Percentiles rank a stretch among this genome's conserved stretches.
phyloP scores from a whole-genome alignment of 2,113 vertebrate genomes.

The Coptodon bakossiorum region DNA sequence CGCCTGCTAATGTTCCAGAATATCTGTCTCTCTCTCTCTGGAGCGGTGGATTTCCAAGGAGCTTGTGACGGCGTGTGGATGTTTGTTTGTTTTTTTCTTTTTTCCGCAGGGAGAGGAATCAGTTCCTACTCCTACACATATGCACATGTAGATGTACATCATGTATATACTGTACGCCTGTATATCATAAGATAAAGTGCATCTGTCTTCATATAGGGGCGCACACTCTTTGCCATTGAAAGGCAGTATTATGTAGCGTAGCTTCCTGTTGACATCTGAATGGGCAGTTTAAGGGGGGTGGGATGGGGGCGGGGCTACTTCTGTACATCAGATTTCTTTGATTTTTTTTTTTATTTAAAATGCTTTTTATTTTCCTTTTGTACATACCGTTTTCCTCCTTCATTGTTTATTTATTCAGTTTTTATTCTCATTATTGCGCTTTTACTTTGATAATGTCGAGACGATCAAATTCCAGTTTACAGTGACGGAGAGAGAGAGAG shows the following conservation, averaged over 20 bases:
- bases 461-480: slow-evolving; percentile 35
- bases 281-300: background rate
- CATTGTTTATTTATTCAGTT: slow-evolving; percentile 45
- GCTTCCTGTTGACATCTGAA: slow-evolving; percentile 24
- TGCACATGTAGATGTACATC: slow-evolving; percentile 42
- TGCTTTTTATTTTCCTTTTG: slow-evolving; percentile 22
- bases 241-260: slow-evolving; percentile 75
- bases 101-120: background rate
- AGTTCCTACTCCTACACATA: slow-evolving; percentile 27
- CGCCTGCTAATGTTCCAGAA: slow-evolving; percentile 15
- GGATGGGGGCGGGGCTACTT: slow-evolving; percentile 25
- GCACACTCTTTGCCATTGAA: slow-evolving; percentile 46
- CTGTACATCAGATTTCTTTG: slow-evolving; percentile 54
- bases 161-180: slow-evolving; percentile 59
- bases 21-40: background rate
- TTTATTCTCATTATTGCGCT: slow-evolving; percentile 26
- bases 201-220: slow-evolving; percentile 43
- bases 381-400: slow-evolving; percentile 52
- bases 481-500: slow-evolving; percentile 9
- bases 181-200: slow-evolving; percentile 46
- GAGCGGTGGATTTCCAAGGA: background rate
- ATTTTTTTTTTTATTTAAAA: slow-evolving; percentile 6
- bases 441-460: slow-evolving; percentile 25
- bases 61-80: background rate
- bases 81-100: background rate